A percentile compares a stretch with the other conserved stretches of the same genome.
These are phyloP conservation scores for Saccopteryx leptura DNA, from an alignment of 2,113 vertebrate species.

Conservation along the genomic window DNA sequence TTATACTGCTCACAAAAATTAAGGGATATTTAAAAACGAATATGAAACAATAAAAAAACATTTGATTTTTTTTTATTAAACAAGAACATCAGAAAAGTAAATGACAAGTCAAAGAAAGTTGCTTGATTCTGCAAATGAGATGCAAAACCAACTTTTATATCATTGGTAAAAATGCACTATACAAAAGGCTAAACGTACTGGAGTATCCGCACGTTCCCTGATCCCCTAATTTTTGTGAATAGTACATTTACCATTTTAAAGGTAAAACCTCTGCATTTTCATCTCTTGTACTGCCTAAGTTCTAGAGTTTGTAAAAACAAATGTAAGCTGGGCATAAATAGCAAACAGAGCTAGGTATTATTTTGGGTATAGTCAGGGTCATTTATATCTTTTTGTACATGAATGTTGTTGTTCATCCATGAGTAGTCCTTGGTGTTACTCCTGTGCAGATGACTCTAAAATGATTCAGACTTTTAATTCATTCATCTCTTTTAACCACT, in stretches of 20 bases:
- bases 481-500: background rate
- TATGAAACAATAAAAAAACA: too few species aligned
- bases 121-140: too few species aligned
- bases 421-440: background rate
- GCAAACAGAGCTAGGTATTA: background rate
- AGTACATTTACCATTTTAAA: slow-evolving; percentile 49
- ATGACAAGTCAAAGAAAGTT: too few species aligned
- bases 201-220: too few species aligned
- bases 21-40: too few species aligned
- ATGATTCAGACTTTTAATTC: slow-evolving; percentile 36
- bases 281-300: slow-evolving; percentile 3
- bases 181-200: too few species aligned
- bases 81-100: too few species aligned
- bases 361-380: background rate
- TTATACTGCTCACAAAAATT: background rate
- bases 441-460: slow-evolving; percentile 25
- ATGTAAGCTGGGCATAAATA: background rate
- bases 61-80: too few species aligned
- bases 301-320: slow-evolving; percentile 50
- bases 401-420: background rate
- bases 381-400: background rate
- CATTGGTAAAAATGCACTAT: too few species aligned
- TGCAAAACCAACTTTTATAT: too few species aligned
- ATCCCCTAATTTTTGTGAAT: too few species aligned
- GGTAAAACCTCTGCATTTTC: slow-evolving; percentile 11